Conservation (phyloP, 2,888 invertebrate species). For the Drosophila diplacantha region DNA sequence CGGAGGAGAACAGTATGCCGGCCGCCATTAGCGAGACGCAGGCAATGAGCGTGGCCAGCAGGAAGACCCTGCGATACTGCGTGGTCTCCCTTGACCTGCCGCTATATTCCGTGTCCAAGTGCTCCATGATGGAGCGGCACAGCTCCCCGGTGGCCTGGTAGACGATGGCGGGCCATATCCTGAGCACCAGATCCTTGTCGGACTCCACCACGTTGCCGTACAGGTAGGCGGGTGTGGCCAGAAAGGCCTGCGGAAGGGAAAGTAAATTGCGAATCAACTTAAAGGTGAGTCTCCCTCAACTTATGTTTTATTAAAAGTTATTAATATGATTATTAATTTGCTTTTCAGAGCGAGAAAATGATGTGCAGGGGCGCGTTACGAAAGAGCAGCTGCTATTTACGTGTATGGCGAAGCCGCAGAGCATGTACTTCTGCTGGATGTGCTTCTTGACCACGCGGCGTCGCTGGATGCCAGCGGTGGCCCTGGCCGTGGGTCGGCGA, state of each 20-base stretch:
- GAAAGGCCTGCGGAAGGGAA: constrained; percentile 69
- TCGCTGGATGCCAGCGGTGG: constrained; percentile 75
- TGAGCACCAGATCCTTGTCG: constrained; percentile 75
- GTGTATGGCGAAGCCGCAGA: constrained; percentile 78
- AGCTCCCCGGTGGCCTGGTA: constrained; percentile 76
- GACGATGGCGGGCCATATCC: constrained; percentile 77
- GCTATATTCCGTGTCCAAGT: constrained; percentile 74
- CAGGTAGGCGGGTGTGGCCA: constrained; percentile 76
- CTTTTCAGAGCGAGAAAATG: background rate
- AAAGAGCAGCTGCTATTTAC: constrained; percentile 60
- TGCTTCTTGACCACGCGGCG: constrained; percentile 77
- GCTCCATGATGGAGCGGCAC: constrained; percentile 76
- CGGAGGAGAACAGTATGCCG: constrained; percentile 76
- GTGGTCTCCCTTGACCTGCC: constrained; percentile 72
- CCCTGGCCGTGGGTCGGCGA: constrained; percentile 70
- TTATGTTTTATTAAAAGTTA: background rate
- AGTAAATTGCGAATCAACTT: too few species aligned
- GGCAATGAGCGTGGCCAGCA: constrained; percentile 74
- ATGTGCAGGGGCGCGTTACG: background rate
- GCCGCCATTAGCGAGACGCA: constrained; percentile 75
- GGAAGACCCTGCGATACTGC: constrained; percentile 72
- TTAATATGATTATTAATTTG: background rate
- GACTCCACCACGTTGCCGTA: constrained; percentile 78
- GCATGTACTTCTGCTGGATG: constrained; percentile 78
- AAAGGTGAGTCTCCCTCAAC: too few species aligned